Evolutionary conservation across 2,113 vertebrate species (phyloP), one percentile per base, ranked within the genome.

Genomic region (Ranitomeya imitator): DNA sequence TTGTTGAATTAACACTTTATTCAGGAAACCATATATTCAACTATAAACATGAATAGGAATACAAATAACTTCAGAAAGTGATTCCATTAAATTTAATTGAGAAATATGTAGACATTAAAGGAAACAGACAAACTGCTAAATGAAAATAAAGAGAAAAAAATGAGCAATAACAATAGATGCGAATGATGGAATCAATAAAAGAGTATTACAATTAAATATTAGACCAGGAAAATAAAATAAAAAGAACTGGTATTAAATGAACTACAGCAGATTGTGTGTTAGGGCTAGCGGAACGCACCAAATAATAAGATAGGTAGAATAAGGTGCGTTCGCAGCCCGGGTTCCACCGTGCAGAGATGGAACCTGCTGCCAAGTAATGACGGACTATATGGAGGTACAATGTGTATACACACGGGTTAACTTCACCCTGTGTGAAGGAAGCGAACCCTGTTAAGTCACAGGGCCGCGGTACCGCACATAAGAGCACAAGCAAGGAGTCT

Each of bases 141-240:
- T 67, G 81, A 67, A 83, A 83, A 65, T 19, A 67, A 67, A 52
- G 21, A 51, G 67, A 54, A 21, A 83, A 67, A 67, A 67, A 51
- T 45, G 37, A 52, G 61, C 81, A 67, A 83, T 60, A 63, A 45
- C 60, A 60, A 23, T 52, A 14, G 11, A 51, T 54, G 31, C 19
- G 69, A 21, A 45, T 54, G 18, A 83, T 52, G 1, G 16, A 10
- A 16, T 37, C n/a, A 19, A 83, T 83, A 65, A 67, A 65, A 52
- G 19, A 54, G 51, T 54, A 83, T 83, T 83, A 83, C n/a, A 67
- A 83, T 52, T 23, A 15, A 67, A 67, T 67, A 83, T 67, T 67
- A 67, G 15, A 61, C 61, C 55, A 13, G 26, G 77, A 57, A 83
- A 65, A 37, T 14, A 23, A 83, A 83, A 23, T 65, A 52, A 83